These are phyloP conservation scores for Odontocolon sp. DNA, from an alignment of 2,888 invertebrate genomes.

Conservation along the genomic window DNA sequence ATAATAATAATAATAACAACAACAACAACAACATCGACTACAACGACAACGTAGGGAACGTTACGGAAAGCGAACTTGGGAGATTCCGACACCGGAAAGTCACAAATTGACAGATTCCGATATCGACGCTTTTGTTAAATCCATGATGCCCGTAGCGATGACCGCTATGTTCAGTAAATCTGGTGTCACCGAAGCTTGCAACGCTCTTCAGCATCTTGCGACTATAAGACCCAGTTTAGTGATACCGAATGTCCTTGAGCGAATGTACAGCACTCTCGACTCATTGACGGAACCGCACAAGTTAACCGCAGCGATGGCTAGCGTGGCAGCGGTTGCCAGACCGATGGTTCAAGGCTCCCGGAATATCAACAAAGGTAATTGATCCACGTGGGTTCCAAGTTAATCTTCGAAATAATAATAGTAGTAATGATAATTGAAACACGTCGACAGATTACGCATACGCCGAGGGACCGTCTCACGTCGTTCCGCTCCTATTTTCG, in stretches of 20 bases:
- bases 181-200: conserved; percentile 85
- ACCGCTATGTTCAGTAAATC: conserved; percentile 90
- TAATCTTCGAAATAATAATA: conserved; percentile 57
- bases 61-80: conserved; percentile 85
- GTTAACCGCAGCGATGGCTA: conserved; percentile 87
- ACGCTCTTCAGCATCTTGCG: conserved; percentile 89
- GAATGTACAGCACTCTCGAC: conserved; percentile 90
- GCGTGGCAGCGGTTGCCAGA: conserved; percentile 87
- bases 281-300: conserved; percentile 95
- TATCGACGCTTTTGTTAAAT: conserved; percentile 90
- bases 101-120: conserved; percentile 90
- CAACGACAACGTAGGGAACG: too few relatives aligned
- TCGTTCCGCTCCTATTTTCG: conserved; percentile 90
- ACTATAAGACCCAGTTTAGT: conserved; percentile 91
- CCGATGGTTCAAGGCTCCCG: conserved; percentile 83
- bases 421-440: not conserved
- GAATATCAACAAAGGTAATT: conserved; percentile 74
- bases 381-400: not conserved
- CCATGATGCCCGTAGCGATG: conserved; percentile 88
- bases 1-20: too few relatives aligned
- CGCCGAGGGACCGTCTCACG: conserved; percentile 90
- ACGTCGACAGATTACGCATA: conserved; percentile 81
- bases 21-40: too few relatives aligned
- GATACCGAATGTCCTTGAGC: conserved; percentile 91
- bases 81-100: conserved; percentile 85